Percentiles rank a stretch among this genome's conserved stretches.
Evolutionary conservation across 2,113 vertebrate species (phyloP).

Genomic region (Zosterops japonicus): DNA sequence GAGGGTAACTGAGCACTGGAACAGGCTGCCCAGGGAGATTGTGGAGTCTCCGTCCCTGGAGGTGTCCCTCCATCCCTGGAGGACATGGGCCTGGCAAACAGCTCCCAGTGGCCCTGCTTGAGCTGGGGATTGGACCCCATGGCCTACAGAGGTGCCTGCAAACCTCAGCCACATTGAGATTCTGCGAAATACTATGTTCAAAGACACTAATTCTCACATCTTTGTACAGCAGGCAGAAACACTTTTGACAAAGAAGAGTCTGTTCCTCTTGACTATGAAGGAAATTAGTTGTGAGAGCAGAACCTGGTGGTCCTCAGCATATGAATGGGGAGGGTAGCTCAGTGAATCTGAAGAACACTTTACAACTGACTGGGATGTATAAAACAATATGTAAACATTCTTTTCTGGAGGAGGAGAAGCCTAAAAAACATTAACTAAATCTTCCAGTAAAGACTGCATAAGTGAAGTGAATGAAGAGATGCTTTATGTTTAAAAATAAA

Average conservation of each 20-base stretch:
- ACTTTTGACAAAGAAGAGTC: background rate
- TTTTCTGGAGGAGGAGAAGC: background rate
- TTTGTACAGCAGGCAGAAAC: background rate
- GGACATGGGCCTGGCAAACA: background rate
- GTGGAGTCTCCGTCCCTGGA: background rate
- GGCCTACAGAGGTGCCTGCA: background rate
- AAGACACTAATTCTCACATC: no score
- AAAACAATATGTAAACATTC: background rate
- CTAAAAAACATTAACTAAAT: background rate
- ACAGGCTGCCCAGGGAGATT: background rate
- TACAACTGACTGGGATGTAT: background rate
- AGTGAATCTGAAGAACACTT: background rate
- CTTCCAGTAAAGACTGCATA: background rate
- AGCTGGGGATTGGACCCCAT: rapidly evolving
- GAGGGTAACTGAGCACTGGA: background rate
- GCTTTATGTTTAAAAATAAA: background rate
- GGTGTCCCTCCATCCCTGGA: background rate
- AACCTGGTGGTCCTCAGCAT: background rate
- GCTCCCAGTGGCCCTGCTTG: background rate
- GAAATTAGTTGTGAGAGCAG: background rate
- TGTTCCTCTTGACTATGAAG: background rate
- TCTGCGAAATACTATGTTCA: background rate
- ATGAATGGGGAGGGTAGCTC: background rate
- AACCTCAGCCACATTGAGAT: background rate
- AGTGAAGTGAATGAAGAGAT: background rate